Conservation (phyloP, 2,113 vertebrate genomes). For the Macquaria ambigua region DNA sequence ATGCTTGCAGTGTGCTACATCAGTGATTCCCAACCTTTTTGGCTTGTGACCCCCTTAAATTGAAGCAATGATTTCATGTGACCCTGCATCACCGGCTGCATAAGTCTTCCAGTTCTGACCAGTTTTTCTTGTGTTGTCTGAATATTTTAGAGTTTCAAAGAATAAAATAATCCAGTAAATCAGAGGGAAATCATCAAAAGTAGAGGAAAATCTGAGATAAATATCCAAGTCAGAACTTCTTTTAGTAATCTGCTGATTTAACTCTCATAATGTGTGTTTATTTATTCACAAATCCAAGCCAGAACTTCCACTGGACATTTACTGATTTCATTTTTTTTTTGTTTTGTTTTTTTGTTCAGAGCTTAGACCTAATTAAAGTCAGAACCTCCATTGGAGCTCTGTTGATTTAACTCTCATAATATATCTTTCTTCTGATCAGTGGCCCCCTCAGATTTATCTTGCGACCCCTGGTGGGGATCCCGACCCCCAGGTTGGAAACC, state of each 20-base stretch:
- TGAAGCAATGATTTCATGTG: neutral
- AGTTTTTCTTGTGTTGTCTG: neutral
- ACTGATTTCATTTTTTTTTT: neutral
- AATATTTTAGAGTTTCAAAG: neutral
- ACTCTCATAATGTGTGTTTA: neutral
- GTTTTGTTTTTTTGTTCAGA: neutral
- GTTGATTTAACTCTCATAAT: neutral
- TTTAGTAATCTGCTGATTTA: neutral
- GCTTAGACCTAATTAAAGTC: neutral
- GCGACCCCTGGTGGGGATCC: too few species aligned
- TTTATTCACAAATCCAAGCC: neutral
- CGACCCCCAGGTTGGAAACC: neutral
- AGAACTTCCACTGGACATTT: too few species aligned
- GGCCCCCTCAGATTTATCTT: neutral
- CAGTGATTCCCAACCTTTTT: neutral
- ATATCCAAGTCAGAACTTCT: neutral
- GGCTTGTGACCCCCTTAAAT: neutral
- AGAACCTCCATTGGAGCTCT: neutral
- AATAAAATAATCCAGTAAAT: neutral
- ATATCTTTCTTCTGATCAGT: neutral
- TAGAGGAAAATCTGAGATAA: neutral
- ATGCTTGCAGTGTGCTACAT: neutral
- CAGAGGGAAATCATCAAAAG: neutral
- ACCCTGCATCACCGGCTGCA: neutral
- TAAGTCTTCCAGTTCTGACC: neutral